These are phyloP conservation scores for Actinia tenebrosa DNA, from an alignment of 64 coral and sea anemone species.

Conservation along the genomic window DNA sequence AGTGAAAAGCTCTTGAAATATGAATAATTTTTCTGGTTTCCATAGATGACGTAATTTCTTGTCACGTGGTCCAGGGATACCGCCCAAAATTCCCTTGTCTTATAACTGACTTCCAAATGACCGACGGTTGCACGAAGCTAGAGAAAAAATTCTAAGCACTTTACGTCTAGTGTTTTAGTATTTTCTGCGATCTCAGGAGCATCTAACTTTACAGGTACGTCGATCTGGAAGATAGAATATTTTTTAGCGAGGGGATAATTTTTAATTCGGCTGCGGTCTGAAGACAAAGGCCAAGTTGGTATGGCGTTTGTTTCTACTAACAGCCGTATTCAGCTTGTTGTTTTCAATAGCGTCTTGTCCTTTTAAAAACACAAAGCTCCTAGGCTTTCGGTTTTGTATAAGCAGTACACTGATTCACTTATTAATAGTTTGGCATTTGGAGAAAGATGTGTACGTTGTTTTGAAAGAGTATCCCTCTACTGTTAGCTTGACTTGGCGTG, in stretches of 20 bases:
- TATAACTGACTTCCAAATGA: not conserved
- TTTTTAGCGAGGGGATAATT: not conserved
- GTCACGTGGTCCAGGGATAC: not conserved
- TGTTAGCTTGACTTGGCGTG: conserved; percentile 1
- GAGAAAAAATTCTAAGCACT: not conserved
- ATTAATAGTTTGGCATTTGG: not conserved
- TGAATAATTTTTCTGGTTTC: not conserved
- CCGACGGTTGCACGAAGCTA: not conserved
- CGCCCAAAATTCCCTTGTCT: conserved; percentile 1
- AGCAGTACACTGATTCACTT: not conserved
- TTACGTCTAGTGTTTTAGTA: not conserved
- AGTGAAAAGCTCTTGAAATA: not conserved
- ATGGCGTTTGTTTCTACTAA: not conserved
- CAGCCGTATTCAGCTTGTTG: not conserved
- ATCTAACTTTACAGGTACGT: not conserved
- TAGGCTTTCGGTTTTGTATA: not conserved
- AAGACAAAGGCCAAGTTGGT: not conserved
- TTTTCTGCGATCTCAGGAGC: not conserved
- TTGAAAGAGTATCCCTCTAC: not conserved
- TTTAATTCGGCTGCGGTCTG: not conserved
- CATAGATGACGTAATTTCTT: not conserved
- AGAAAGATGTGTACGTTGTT: not conserved
- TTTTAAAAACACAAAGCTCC: not conserved
- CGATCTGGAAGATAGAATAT: not conserved
- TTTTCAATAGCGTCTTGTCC: not conserved